A percentile compares a stretch with the other conserved stretches of the same genome.
Evolutionary conservation across 2,888 invertebrate genomes (phyloP).

Genomic region (Agonopterix alstromeriana): DNA sequence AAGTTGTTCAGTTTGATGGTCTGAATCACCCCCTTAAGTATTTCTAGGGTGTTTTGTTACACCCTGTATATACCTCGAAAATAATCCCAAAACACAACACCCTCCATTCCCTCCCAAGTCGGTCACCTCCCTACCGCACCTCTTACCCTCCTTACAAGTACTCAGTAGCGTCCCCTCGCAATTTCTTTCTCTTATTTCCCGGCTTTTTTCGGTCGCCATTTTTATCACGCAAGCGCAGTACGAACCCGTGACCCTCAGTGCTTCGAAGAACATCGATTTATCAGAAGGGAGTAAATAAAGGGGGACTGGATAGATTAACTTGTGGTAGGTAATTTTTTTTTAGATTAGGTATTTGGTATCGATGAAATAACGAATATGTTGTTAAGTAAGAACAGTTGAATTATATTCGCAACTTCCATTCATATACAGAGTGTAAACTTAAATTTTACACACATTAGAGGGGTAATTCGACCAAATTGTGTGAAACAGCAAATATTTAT

Average conservation of each 20-base stretch:
- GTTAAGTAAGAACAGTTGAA: no score
- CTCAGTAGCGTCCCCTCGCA: slow-evolving; percentile 26
- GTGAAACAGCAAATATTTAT: no score
- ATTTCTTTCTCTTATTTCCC: slow-evolving; percentile 73
- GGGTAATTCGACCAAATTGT: no score
- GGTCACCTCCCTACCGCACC: slow-evolving; percentile 26
- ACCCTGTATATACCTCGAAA: no score
- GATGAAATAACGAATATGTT: no score
- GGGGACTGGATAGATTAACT: slow-evolving; percentile 28
- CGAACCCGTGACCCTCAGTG: slow-evolving; percentile 12
- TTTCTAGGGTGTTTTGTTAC: no score
- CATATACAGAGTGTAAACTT: no score
- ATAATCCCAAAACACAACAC: not conserved
- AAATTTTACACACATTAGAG: no score
- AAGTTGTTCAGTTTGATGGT: no score
- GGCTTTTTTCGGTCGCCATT: slow-evolving; percentile 69
- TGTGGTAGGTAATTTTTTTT: slow-evolving; percentile 29
- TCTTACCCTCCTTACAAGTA: slow-evolving; percentile 40
- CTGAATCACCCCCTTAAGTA: no score
- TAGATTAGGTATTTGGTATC: slow-evolving; percentile 8
- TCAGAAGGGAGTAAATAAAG: slow-evolving; percentile 56
- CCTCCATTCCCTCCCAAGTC: slow-evolving; percentile 7
- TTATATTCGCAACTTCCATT: no score
- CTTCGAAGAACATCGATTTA: slow-evolving; percentile 58
- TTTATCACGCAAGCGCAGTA: slow-evolving; percentile 63